Evolutionary conservation across 2,113 vertebrate species (phyloP), one percentile per base, ranked within the genome.

Genomic region (Ranitomeya variabilis): DNA sequence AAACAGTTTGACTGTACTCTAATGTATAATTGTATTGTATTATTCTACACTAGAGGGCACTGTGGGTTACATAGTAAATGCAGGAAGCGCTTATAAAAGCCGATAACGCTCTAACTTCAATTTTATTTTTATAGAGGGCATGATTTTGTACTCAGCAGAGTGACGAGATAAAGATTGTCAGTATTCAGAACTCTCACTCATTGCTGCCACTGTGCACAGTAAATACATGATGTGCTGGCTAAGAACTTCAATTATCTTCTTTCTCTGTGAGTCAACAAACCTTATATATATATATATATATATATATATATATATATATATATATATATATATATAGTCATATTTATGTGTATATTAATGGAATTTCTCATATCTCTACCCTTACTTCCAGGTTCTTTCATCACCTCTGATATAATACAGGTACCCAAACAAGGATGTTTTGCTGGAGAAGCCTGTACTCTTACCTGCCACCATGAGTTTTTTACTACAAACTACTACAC

Each of bases 381-480:
- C 11, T 74, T 86, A 5, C 64, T 31, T 76, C 14, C 67, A 88
- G 87, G 69, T 18, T 76, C 69, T 76, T 13, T 31, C 2, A 76
- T 80, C 54, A 74, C 19, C 3, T 59, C 64, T 16, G 37, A 87
- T 23, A 87, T 87, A 59, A n/a, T 19, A 6, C 86, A 87, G 79
- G 19, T 37, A 16, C 19, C 79, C 21, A 15, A 13, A 8, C 14
- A 51, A 69, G 26, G 73, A 10, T 16, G 26, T 14, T 31, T 45
- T 15, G 66, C 45, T 23, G 86, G 66, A 81, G 37, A 21, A 21
- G 54, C 73, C 64, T 7, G 57, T 45, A 87, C 45, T 16, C 51
- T 87, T 45, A 80, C 86, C 26, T 87, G 86, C 18, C 13, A 15
- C 8, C 86, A 87, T 31, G 16, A 31, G 3, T 18, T 54, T 69